Evolutionary conservation across 2,888 invertebrate species (phyloP), one percentile per base, ranked within the genome.

Genomic region (Cyaniris semiargus): DNA sequence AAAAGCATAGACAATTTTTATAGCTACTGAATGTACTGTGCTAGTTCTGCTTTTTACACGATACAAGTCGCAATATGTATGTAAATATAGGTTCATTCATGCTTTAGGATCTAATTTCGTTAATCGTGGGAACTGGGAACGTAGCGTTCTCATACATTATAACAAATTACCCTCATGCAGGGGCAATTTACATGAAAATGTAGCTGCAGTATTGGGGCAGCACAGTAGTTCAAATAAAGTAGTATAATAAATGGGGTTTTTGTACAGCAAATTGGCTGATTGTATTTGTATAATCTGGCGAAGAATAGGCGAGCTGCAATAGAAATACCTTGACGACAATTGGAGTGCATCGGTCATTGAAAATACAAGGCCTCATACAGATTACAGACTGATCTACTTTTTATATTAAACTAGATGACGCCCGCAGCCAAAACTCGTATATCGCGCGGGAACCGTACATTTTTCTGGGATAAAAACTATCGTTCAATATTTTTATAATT

Each of bases 301-400:
- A 27, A 34, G 18, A 48, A 48, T 74, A 5, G 48, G 2, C 38
- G 71, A 23, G 18, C 44, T 44, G 44, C 44, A 74, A 74, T 53
- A 74, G 74, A 27, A 74, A 27, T 74, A 74, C 74, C 74, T 74
- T 53, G 74, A 74, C 48, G 44, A 48, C 6, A 21, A 71, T 38
- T 71, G 44, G 27, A 53, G 74, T 74, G 74, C 74, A 53, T 74
- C 48, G 74, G 44, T 48, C 21, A 53, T 48, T 48, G 48, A 31
- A 18, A 66, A 23, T 66, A 27, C 66, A 66, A 66, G 27, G 66
- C 27, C 58, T 60, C 10, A 44, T 44, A 27, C 15, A 27, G 27
- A 21, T 6, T 27, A 66, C 27, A 15, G 60, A 10, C 23, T 13
- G 60, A 8, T 60, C 13, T 23, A n/a, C 21, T 58, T 58, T 58